These are phyloP conservation scores for Apodemia hepburni DNA, from an alignment of 2,888 invertebrate species.

Conservation along the genomic window DNA sequence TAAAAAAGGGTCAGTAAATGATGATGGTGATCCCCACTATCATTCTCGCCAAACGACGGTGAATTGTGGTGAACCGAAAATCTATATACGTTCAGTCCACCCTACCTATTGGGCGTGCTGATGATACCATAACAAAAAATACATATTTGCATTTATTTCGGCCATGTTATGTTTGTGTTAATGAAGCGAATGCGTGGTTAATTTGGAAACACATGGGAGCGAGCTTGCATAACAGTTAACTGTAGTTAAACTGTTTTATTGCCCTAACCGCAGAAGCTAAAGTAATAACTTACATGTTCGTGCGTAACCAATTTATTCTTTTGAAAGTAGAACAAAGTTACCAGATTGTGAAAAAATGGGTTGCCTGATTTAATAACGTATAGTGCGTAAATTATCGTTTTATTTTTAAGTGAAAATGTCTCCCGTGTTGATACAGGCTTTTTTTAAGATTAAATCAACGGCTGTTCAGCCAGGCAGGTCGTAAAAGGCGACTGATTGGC, in stretches of 20 bases:
- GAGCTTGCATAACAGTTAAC: slow-evolving; percentile 24
- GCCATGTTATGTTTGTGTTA: slow-evolving; percentile 19
- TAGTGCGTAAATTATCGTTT: background rate
- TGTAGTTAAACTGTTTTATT: slow-evolving; percentile 35
- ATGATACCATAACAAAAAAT: background rate
- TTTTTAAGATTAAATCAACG: too few relatives aligned
- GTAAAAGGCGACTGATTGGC: too few relatives aligned
- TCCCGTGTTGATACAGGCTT: too few relatives aligned
- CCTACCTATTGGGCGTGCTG: too few relatives aligned
- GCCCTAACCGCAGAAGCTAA: slow-evolving; percentile 34
- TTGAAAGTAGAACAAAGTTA: slow-evolving; percentile 29
- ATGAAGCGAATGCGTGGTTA: slow-evolving; percentile 26
- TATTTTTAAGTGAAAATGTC: too few relatives aligned
- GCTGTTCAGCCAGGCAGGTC: too few relatives aligned
- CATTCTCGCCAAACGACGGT: too few relatives aligned
- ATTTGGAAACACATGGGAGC: slow-evolving; percentile 27
- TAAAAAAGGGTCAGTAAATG: too few relatives aligned
- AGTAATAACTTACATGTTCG: slow-evolving; percentile 40
- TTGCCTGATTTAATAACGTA: slow-evolving; percentile 12
- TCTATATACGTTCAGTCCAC: too few relatives aligned
- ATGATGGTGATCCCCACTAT: too few relatives aligned
- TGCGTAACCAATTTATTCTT: slow-evolving; percentile 38
- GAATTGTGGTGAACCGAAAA: too few relatives aligned
- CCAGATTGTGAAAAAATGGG: slow-evolving; percentile 19
- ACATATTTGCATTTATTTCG: background rate